Evolutionary conservation across 2,113 vertebrate genomes (phyloP).

Genomic region (Campylorhamphus procurvoides): DNA sequence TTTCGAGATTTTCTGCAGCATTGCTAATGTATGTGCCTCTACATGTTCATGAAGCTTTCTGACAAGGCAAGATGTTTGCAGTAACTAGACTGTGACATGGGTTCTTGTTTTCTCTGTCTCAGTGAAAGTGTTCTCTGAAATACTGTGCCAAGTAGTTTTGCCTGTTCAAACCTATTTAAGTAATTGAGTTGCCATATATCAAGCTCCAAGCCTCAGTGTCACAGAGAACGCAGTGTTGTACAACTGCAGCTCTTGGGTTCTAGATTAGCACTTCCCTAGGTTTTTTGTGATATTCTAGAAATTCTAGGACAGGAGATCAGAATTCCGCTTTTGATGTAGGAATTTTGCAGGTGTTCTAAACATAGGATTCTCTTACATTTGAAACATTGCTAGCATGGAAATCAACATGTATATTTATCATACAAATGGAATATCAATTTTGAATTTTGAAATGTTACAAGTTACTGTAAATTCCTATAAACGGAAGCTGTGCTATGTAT

Average conservation of each 20-base stretch:
- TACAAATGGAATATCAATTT: not conserved
- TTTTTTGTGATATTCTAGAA: not conserved
- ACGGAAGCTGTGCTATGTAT: not conserved
- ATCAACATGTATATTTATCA: not conserved
- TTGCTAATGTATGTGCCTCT: not conserved
- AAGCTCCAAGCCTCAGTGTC: not conserved
- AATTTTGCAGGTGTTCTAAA: not conserved
- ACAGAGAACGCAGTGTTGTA: not conserved
- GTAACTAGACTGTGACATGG: not conserved
- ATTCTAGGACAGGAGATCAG: not conserved
- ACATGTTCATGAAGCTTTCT: not conserved
- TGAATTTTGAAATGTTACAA: not conserved
- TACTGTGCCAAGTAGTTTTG: not conserved
- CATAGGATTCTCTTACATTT: not conserved
- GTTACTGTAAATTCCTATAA: not conserved
- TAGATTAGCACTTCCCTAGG: accelerated
- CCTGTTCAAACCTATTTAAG: not conserved
- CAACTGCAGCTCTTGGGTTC: not conserved
- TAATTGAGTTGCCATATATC: not conserved
- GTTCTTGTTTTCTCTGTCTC: not conserved
- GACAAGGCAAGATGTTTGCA: not conserved
- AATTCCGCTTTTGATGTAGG: not conserved
- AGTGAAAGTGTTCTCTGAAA: not conserved
- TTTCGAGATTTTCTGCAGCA: not conserved
- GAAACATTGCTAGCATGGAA: not conserved